phyloP scores from a whole-genome alignment of 2,113 vertebrate species.

The Burhinus oedicnemus region DNA sequence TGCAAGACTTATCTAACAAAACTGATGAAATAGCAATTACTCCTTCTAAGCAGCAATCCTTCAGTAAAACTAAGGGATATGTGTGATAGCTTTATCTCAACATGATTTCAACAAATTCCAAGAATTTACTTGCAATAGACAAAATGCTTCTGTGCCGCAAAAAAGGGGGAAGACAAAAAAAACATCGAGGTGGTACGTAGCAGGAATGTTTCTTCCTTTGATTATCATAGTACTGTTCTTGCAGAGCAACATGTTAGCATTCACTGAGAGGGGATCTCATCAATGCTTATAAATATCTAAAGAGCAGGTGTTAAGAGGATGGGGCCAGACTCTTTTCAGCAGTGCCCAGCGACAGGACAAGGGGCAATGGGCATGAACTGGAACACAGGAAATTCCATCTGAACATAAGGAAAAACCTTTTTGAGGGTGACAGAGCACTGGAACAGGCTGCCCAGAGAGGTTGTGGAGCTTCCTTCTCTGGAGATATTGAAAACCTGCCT shows the following conservation, averaged over 20 bases:
- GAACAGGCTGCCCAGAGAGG: neutral
- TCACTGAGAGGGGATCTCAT: neutral
- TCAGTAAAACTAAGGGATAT: neutral
- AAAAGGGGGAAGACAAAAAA: neutral
- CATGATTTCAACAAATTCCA: neutral
- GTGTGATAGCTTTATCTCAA: neutral
- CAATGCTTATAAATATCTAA: neutral
- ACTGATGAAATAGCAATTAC: neutral
- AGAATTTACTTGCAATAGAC: neutral
- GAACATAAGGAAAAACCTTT: neutral
- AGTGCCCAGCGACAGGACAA: neutral
- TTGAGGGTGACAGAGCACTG: neutral
- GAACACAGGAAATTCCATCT: neutral
- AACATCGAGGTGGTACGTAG: accelerated
- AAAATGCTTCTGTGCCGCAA: neutral
- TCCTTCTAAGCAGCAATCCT: neutral
- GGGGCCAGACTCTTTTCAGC: neutral
- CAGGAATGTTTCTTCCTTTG: neutral
- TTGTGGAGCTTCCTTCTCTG: neutral
- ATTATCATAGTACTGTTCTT: neutral
- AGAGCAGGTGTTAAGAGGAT: neutral
- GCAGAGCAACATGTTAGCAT: neutral
- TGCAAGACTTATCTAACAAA: neutral
- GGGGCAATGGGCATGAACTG: neutral
- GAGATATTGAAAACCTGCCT: neutral